Conservation (phyloP, 2,888 invertebrate species). For the Pecten maximus region DNA sequence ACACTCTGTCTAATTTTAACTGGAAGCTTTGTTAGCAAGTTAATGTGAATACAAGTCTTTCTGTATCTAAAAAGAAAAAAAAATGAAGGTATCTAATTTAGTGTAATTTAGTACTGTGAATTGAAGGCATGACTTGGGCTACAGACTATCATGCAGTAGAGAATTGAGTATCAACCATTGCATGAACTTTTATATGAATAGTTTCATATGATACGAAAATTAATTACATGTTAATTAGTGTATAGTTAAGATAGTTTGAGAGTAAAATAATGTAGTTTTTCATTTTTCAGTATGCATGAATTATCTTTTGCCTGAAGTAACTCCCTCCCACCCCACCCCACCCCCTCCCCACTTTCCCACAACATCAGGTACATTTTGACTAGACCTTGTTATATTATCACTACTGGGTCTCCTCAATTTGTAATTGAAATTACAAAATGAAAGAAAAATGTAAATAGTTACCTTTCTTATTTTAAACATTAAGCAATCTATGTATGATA, state of each 20-base stretch:
- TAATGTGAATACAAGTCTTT: not conserved
- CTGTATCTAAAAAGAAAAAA: not conserved
- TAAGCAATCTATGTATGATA: not conserved
- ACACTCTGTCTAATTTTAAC: too few relatives aligned
- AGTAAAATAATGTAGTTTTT: not conserved
- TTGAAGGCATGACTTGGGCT: not conserved
- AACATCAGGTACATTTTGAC: too few relatives aligned
- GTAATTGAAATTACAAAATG: not conserved
- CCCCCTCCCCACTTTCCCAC: too few relatives aligned
- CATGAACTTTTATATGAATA: not conserved
- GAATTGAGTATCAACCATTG: not conserved
- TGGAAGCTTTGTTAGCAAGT: too few relatives aligned
- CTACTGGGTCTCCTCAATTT: not conserved
- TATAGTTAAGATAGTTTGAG: not conserved
- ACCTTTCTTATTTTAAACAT: too few relatives aligned
- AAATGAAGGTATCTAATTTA: not conserved
- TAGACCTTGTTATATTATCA: not conserved
- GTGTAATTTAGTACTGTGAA: too few relatives aligned
- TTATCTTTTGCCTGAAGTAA: not conserved
- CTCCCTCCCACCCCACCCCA: not conserved
- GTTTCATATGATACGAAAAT: not conserved
- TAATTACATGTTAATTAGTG: not conserved
- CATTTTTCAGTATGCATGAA: not conserved
- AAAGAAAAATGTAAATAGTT: not conserved
- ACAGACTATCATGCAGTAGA: not conserved